A percentile compares a stretch with the other conserved stretches of the same genome.
Evolutionary conservation across 2,888 invertebrate species (phyloP).

Genomic region (Aethes cnicana): DNA sequence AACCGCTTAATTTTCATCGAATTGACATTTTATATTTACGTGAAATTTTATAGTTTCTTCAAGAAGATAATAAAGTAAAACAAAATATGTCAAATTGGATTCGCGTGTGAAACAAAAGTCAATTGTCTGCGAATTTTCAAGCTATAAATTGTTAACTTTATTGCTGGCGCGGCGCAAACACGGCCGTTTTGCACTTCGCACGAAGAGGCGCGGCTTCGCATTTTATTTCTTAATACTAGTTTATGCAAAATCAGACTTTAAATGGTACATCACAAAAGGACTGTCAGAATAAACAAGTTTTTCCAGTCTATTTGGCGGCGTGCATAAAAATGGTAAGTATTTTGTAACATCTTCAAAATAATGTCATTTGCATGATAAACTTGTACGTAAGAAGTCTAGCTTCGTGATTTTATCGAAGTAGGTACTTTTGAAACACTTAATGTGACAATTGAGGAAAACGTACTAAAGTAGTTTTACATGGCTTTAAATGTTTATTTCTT

Average conservation of each 20-base stretch:
- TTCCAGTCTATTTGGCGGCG: no score
- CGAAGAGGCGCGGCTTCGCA: not conserved
- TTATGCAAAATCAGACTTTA: slow-evolving; percentile 10
- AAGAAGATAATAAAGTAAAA: slow-evolving; percentile 2
- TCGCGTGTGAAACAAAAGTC: slow-evolving; percentile 21
- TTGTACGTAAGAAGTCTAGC: no score
- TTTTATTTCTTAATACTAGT: slow-evolving; percentile 22
- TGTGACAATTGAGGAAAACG: no score
- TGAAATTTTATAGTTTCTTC: not conserved
- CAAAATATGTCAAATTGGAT: slow-evolving; percentile 4
- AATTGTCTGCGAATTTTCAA: slow-evolving; percentile 1
- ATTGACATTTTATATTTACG: no score
- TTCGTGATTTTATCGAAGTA: no score
- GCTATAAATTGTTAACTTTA: slow-evolving; percentile 20
- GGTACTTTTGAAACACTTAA: no score
- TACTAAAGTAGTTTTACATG: no score
- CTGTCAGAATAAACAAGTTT: slow-evolving; percentile 20
- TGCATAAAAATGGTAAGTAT: no score
- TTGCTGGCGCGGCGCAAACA: not conserved
- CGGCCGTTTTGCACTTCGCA: not conserved
- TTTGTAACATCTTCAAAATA: no score
- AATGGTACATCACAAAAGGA: not conserved
- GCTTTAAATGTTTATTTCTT: no score
- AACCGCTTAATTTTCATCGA: no score
- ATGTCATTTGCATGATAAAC: no score